Evolutionary conservation across 92 coral and sea anemone species (phyloP).

Genomic region (Metridium senile): DNA sequence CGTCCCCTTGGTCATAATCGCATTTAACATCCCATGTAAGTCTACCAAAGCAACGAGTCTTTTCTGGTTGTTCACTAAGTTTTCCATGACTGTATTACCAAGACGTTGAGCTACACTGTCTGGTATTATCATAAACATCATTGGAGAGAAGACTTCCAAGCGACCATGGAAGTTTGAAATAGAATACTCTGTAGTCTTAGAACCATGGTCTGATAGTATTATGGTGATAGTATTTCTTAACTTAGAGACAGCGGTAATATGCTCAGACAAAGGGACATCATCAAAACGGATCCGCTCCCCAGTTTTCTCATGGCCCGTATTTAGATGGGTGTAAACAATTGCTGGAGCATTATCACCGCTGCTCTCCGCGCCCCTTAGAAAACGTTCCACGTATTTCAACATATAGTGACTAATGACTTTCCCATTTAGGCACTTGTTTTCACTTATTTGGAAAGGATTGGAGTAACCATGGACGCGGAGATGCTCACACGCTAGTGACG

Average conservation of each 20-base stretch:
- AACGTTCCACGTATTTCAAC: conserved; percentile 55
- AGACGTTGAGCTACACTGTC: conserved; percentile 72
- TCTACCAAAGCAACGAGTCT: conserved; percentile 72
- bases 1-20: conserved; percentile 23
- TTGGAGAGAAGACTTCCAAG: conserved; percentile 84
- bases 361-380: conserved; percentile 51
- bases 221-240: conserved; percentile 73
- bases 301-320: conserved; percentile 85
- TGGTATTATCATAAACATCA: conserved; percentile 88
- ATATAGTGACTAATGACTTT: conserved; percentile 68
- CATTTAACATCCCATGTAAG: conserved; percentile 60
- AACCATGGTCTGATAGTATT: conserved; percentile 89
- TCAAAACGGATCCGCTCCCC: conserved; percentile 83
- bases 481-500: conserved; percentile 68
- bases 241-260: conserved; percentile 65
- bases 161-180: conserved; percentile 70
- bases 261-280: conserved; percentile 60
- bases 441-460: conserved; percentile 60
- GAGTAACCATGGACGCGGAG: conserved; percentile 50
- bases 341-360: conserved; percentile 58
- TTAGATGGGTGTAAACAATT: conserved; percentile 75
- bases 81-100: conserved; percentile 68
- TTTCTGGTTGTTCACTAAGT: conserved; percentile 68
- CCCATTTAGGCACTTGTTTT: conserved; percentile 70
- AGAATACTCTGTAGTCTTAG: conserved; percentile 82